A percentile compares a stretch with the other conserved stretches of the same genome.
phyloP scores from a whole-genome alignment of 2,797 vertebrate species.

The Pagetopsis macropterus region DNA sequence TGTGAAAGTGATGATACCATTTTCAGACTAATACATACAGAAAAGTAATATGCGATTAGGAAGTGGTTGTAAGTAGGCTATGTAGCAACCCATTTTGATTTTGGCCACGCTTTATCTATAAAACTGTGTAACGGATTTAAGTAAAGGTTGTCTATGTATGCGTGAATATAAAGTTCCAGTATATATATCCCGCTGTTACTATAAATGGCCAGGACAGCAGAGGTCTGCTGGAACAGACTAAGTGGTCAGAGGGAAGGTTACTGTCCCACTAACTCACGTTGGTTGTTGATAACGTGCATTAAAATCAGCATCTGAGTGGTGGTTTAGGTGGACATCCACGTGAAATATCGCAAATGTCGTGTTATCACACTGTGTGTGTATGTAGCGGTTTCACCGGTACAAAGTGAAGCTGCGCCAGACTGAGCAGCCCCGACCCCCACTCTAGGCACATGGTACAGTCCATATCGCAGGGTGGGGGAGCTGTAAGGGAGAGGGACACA shows the following conservation, averaged over 20 bases:
- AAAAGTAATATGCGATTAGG: background rate
- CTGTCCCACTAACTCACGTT: conserved; percentile 18
- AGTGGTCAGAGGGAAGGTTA: conserved; percentile 52
- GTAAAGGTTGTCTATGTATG: conserved; percentile 58
- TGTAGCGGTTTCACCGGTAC: conserved; percentile 22
- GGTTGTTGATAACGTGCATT: background rate
- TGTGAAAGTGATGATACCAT: background rate
- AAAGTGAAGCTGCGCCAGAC: conserved; percentile 58
- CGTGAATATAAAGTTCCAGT: conserved; percentile 77
- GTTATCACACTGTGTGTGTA: conserved; percentile 18
- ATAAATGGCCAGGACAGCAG: conserved; percentile 86
- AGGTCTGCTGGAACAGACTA: conserved; percentile 79
- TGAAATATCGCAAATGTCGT: conserved; percentile 16
- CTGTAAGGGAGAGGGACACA: conserved; percentile 73
- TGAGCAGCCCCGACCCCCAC: conserved; percentile 38
- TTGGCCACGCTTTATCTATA: background rate
- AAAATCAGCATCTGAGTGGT: background rate
- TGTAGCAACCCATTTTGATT: background rate
- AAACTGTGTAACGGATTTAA: conserved; percentile 22
- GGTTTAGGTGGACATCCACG: conserved; percentile 4
- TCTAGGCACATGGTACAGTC: conserved; percentile 76
- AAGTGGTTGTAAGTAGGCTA: background rate
- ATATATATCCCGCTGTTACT: conserved; percentile 86
- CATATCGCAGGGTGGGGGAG: conserved; percentile 81
- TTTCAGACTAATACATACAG: background rate